Base-by-base conservation (phyloP, 2,797 vertebrate genomes). In the Hirundo rustica region DNA sequence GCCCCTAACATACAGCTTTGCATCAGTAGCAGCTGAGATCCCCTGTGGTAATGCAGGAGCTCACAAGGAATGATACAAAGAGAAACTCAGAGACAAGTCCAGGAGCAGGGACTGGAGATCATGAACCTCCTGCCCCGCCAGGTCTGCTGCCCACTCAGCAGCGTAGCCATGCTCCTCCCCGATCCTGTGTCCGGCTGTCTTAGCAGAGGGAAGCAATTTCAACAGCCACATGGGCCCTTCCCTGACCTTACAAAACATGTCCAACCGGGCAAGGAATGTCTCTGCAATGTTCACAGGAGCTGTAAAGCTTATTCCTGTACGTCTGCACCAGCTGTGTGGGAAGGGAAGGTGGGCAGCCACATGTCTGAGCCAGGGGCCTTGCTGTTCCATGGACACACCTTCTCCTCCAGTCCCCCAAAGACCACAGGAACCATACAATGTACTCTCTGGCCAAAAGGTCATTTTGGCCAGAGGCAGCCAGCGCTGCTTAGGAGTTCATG, bases 121-220 rank as follows among this genome's bases (percentile, higher is more conserved):
- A 5, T 5, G 40, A 18, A 21, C 5, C 13, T 65, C 15, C 5
- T 58, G 44, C 26, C 18, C 8, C 0, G 0, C 21, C 9, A 6
- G 30, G 23, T 51, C 38, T 50, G 23, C 83, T 85, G 80, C 34
- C 50, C 5, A 4, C 40, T 57, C 60, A 30, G 58, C 42, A 29
- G 30, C 0, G 0, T 0, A 15, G 8, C 8, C 51, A 34, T 0
- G 0, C 32, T 80, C 29, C 65, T 27, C 38, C 42, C 22, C 0
- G 0, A n/a, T 58, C n/a, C 48, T 16, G 7, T 17, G 6, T 18
- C 72, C 36, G 62, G 21, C 42, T 79, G 16, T 36, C 55, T 76
- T 22, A 55, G 57, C 58, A 64, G 45, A 50, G 25, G 21, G 55
- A 29, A 65, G 9, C 3, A 34, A 50, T 36, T 85, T 67, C 57